Conservation (phyloP, 2,797 vertebrate genomes). For the Rhinogobio ventralis region DNA sequence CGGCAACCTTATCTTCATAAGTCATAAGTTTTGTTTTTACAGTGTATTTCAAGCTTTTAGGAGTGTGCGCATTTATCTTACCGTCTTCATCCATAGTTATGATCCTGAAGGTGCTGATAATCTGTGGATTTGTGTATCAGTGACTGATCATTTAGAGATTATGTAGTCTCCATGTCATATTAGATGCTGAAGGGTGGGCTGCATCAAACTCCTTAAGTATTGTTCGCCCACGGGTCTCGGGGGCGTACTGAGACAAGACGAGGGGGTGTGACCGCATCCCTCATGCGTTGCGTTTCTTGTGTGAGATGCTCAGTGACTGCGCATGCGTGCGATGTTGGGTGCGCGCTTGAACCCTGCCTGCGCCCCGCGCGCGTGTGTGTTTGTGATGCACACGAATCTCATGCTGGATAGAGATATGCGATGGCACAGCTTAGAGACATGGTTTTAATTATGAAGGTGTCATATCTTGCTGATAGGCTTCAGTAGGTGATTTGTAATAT, state of each 20-base stretch:
- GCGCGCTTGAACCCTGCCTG: slow-evolving; percentile 13
- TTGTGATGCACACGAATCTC: slow-evolving; percentile 10
- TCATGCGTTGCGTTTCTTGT: slow-evolving; percentile 23
- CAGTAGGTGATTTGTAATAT: background rate
- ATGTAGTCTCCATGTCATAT: slow-evolving; percentile 33
- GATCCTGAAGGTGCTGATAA: slow-evolving; percentile 6
- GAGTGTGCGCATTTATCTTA: slow-evolving; percentile 45
- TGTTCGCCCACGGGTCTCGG: slow-evolving; percentile 50
- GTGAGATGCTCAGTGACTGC: slow-evolving; percentile 35
- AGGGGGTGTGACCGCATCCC: slow-evolving; percentile 53
- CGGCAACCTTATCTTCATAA: background rate
- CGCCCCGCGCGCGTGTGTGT: background rate
- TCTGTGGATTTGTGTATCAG: background rate
- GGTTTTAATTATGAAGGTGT: slow-evolving; percentile 43
- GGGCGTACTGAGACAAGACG: slow-evolving; percentile 47
- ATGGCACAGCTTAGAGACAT: slow-evolving; percentile 5
- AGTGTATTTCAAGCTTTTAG: background rate
- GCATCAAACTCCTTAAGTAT: slow-evolving; percentile 54
- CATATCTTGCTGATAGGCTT: slow-evolving; percentile 24
- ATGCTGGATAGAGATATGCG: slow-evolving; percentile 27
- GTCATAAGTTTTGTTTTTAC: background rate
- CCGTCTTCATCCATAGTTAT: slow-evolving; percentile 51
- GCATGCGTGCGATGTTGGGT: slow-evolving; percentile 19
- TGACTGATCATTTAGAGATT: background rate
- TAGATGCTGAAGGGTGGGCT: slow-evolving; percentile 7